Base-by-base conservation (phyloP, 2,888 invertebrate genomes). In the Frankliniella fusca region DNA sequence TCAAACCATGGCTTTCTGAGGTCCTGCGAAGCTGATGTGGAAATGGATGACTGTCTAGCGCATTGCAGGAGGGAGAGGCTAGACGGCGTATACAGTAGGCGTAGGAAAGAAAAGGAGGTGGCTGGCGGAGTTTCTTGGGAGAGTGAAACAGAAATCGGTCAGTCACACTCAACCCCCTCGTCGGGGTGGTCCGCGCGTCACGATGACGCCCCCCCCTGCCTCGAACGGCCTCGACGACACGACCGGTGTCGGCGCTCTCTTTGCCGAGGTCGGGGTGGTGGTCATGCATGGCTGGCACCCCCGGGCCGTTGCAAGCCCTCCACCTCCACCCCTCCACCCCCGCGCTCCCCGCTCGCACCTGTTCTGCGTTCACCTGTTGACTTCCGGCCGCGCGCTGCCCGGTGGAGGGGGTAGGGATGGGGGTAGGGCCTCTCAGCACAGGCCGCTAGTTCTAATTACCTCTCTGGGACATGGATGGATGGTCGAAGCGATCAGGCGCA, bases 291-390 rank as follows among this genome's bases (percentile, higher is more conserved):
- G 61, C 20, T 15, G 61, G 61, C 61, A 61, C n/a, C 61, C 20
- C 61, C 54, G 20, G 61, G 61, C 23, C 70, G 70, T 76, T 27
- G 70, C 70, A 27, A 27, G 23, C 70, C 27, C 27, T 27, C 70
- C 70, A 23, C 27, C 27, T 23, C 23, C 70, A 3, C 65, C 11
- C 70, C 23, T 23, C 70, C 70, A 20, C 70, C 70, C 70, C 23
- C 70, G n/a, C 23, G 3, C 23, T 9, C 70, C 23, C 23, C 9
- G n/a, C 12, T 23, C 70, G 70, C 70, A 76, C 70, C 70, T 76
- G 70, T 76, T 76, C 23, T 12, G 11, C 70, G 70, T 76, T 76
- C 70, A 76, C 70, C 70, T 76, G 70, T 76, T 76, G 70, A 27
- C 70, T 76, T 76, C 70, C 70, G 8, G 70, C 54, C 54, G 12